phyloP scores from a whole-genome alignment of 1,140 invertebrate genomes.

The Heterodera schachtii region DNA sequence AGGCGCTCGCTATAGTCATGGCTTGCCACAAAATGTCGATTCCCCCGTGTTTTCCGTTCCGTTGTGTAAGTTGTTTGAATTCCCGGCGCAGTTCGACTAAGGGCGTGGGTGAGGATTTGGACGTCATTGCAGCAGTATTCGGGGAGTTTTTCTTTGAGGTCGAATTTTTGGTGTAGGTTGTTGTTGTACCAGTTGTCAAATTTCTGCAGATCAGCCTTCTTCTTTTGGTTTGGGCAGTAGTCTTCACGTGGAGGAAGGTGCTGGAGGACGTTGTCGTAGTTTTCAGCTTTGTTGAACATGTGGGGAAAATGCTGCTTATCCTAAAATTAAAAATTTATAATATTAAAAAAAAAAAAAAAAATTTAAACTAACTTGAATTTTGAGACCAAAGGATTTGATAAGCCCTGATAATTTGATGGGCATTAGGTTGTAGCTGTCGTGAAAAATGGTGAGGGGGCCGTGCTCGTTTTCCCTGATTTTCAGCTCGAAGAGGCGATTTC shows the following conservation, averaged over 20 bases:
- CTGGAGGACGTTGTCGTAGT: too few relatives aligned
- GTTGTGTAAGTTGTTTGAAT: not conserved
- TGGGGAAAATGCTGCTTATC: too few relatives aligned
- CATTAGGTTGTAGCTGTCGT: not conserved
- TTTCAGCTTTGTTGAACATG: not conserved
- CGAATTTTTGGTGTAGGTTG: not conserved
- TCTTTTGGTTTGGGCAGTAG: too few relatives aligned
- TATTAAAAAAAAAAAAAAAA: not conserved
- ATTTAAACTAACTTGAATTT: not conserved
- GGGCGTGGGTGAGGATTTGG: slow-evolving; percentile 19
- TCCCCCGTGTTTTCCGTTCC: not conserved
- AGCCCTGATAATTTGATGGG: not conserved
- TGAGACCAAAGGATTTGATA: not conserved
- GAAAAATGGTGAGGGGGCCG: not conserved
- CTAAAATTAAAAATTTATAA: too few relatives aligned
- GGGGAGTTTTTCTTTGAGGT: slow-evolving; percentile 6
- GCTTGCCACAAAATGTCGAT: slow-evolving; percentile 5
- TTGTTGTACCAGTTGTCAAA: slow-evolving; percentile 12
- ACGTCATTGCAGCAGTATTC: slow-evolving; percentile 24
- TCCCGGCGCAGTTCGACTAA: not conserved
- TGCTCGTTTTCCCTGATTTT: not conserved
- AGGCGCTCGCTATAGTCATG: slow-evolving; percentile 22
- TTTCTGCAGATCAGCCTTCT: not conserved
- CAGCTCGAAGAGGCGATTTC: not conserved
- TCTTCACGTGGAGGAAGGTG: too few relatives aligned